Evolutionary conservation across 2,888 invertebrate species (phyloP), one percentile per base, ranked within the genome.

Genomic region (Gari tellinella): DNA sequence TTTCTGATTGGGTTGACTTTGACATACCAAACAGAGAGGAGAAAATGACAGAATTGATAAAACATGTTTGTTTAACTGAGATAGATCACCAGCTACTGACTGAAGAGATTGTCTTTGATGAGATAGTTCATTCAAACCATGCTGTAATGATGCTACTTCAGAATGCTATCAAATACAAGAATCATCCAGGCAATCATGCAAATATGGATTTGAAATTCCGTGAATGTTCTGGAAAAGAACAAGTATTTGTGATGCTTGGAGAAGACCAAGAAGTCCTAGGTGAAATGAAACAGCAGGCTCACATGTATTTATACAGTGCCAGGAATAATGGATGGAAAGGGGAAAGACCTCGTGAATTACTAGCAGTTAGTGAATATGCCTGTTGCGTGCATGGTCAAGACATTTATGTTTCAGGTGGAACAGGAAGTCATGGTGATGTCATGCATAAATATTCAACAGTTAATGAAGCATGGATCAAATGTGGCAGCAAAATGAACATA

Each of bases 91-190:
- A 68, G n/a, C 40, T 40, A 17, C 26, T 74, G 15, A 25, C 65
- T 7, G 73, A 74, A 26, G 60, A 64, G 37, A 60, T 74, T 5
- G 60, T 46, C 1, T 74, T 74, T 26, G 56, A 74, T 46, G 61
- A 48, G 7, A 12, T 68, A 15, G 55, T 68, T 14, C 21, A 68
- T 40, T 38, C 43, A 14, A 56, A 25, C 31, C 64, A 74, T 19
- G 49, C 17, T 17, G 68, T 64, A 17, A 49, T 61, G 7, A 40
- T 26, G 45, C 38, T 55, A 25, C 55, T 74, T 1, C 53, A 56
- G 19, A 49, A 64, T 8, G 64, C 61, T 5, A 37, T 74, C 5
- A 55, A 38, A 40, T 68, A 68, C 60, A 51, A 3, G 5, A 49
- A 56, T 12, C 73, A 74, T 31, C 55, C 60, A 19, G 46, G 55